phyloP scores from a whole-genome alignment of 64 coral and sea anemone species.

The Catalaphyllia jardinei region DNA sequence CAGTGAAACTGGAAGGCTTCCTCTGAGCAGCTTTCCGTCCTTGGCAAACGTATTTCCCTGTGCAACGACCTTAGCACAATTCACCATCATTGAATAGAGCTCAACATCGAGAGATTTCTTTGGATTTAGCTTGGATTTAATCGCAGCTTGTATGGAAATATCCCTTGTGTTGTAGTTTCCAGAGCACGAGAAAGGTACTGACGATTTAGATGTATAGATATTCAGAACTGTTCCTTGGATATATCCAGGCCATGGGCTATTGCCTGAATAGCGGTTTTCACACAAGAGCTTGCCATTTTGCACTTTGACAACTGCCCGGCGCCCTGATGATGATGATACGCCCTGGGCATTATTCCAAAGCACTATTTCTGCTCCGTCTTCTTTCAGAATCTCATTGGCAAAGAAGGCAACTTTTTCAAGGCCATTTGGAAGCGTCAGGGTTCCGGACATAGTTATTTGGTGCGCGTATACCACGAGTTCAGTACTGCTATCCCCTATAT shows the following conservation, averaged over 20 bases:
- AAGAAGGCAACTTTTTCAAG: constrained; percentile 50
- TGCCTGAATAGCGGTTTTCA: constrained; percentile 1
- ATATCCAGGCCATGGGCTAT: not conserved
- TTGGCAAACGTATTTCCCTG: constrained; percentile 34
- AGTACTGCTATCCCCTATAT: constrained; percentile 11
- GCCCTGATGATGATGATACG: not conserved
- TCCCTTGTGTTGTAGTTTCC: constrained; percentile 46
- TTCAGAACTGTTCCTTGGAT: constrained; percentile 50
- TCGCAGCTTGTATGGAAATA: constrained; percentile 32
- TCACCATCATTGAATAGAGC: constrained; percentile 21
- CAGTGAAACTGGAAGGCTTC: constrained; percentile 48
- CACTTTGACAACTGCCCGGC: constrained; percentile 33
- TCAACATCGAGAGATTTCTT: constrained; percentile 42
- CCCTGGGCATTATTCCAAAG: not conserved
- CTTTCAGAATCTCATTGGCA: constrained; percentile 28
- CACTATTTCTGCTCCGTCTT: constrained; percentile 45
- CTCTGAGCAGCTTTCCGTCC: constrained; percentile 26
- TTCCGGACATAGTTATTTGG: constrained; percentile 46
- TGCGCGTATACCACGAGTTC: constrained; percentile 54
- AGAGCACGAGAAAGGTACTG: constrained; percentile 59
- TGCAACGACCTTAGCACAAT: constrained; percentile 58
- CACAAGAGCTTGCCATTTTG: constrained; percentile 48
- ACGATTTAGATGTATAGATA: constrained; percentile 49
- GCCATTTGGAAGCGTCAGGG: constrained; percentile 20
- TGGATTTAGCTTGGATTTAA: constrained; percentile 39